Percentiles rank a stretch among this genome's conserved stretches.
These are phyloP conservation scores for Lordiphosa collinella DNA, from an alignment of 1,140 invertebrate species.

Conservation along the genomic window DNA sequence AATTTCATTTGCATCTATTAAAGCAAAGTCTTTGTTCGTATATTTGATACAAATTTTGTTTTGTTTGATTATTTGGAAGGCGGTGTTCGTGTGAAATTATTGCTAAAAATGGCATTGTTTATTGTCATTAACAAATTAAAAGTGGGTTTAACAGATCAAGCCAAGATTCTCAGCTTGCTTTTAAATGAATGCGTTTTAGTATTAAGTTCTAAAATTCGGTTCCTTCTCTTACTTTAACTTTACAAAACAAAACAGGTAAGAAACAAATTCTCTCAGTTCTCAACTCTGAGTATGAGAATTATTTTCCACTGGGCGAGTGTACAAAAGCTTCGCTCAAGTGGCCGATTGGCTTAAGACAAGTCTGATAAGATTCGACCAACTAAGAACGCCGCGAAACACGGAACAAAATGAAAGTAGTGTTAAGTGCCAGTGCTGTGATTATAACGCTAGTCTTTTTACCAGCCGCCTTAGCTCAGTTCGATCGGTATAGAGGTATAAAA, in stretches of 20 bases:
- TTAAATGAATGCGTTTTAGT: too few relatives aligned
- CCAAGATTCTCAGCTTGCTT: too few relatives aligned
- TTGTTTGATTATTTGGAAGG: too few relatives aligned
- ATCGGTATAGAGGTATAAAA: conserved; percentile 50
- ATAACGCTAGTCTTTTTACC: conserved; percentile 26
- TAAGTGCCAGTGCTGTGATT: conserved; percentile 39
- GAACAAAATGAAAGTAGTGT: conserved; percentile 25
- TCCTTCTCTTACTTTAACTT: too few relatives aligned
- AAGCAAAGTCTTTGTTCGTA: too few relatives aligned
- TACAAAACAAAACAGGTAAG: too few relatives aligned
- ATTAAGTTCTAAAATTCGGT: too few relatives aligned
- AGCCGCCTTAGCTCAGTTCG: conserved; percentile 43
- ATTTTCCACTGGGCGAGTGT: conserved; percentile 1
- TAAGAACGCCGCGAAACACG: conserved; percentile 29
- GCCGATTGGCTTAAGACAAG: conserved; percentile 8
- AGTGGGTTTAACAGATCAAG: too few relatives aligned
- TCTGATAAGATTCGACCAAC: conserved; percentile 49
- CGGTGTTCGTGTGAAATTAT: too few relatives aligned
- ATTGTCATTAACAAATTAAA: not conserved
- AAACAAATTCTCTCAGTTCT: conserved; percentile 5
- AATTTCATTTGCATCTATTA: too few relatives aligned
- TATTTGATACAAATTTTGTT: too few relatives aligned
- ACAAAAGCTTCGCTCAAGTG: not conserved
- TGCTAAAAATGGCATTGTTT: too few relatives aligned
- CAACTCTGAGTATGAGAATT: conserved; percentile 6